A percentile compares a stretch with the other conserved stretches of the same genome.
Conservation (phyloP, 2,888 invertebrate genomes). For the Salpingus planirostris region DNA sequence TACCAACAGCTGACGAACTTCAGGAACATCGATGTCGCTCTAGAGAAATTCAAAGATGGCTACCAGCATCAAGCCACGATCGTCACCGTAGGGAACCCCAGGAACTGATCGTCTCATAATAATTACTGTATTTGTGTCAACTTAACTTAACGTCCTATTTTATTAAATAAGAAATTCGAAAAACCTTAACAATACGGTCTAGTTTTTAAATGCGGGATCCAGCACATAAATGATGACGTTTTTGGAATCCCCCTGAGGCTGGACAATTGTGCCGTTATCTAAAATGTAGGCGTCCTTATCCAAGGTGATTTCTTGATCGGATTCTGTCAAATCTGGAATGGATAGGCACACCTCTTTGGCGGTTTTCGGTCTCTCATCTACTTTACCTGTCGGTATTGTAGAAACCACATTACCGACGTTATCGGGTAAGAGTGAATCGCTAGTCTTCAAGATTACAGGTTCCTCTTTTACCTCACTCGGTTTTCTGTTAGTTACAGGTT, state of each 20-base stretch:
- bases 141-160: too few species aligned
- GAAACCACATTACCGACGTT: too few species aligned
- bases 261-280: slow-evolving; percentile 34
- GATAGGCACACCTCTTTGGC: slow-evolving; percentile 30
- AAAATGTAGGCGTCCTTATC: slow-evolving; percentile 33
- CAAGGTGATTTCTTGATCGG: slow-evolving; percentile 33
- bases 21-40: slow-evolving; percentile 40
- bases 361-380: too few species aligned
- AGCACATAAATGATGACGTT: slow-evolving; percentile 33
- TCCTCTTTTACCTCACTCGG: neutral
- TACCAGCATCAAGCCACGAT: slow-evolving; percentile 25
- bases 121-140: too few species aligned
- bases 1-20: slow-evolving; percentile 63
- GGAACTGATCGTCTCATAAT: slow-evolving; percentile 1
- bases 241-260: slow-evolving; percentile 27
- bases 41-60: slow-evolving; percentile 19
- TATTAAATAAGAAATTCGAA: too few species aligned
- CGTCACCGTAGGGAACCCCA: too few species aligned
- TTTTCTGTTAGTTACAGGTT: neutral
- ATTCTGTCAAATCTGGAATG: slow-evolving; percentile 35
- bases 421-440: too few species aligned
- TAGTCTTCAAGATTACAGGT: too few species aligned
- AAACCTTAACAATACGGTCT: too few species aligned
- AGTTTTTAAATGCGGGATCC: slow-evolving; percentile 20
- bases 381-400: neutral